Percentiles rank a stretch among this genome's conserved stretches.
Conservation (phyloP, 1,140 invertebrate genomes). For the Anastatus disparis region DNA sequence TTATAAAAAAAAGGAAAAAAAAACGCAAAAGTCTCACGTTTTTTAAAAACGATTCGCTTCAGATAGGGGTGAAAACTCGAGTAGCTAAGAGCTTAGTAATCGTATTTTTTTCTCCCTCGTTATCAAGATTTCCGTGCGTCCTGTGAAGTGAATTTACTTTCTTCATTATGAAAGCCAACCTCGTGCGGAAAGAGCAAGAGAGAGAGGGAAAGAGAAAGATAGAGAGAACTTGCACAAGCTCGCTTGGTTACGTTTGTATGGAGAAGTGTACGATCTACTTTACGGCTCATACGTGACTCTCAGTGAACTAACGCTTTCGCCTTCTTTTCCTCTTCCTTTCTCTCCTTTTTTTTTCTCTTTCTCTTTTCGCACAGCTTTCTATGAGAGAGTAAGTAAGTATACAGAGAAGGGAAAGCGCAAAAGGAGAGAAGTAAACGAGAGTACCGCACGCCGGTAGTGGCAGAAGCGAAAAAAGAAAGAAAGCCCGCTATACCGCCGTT, state of each 20-base stretch:
- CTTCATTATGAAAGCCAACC: conserved; percentile 58
- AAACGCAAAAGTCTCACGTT: neutral
- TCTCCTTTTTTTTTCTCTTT: neutral
- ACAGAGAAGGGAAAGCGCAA: conserved; percentile 18
- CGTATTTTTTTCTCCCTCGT: conserved; percentile 51
- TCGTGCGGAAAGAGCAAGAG: conserved; percentile 19
- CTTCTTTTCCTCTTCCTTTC: neutral
- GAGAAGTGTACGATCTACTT: conserved; percentile 55
- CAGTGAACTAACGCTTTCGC: conserved; percentile 25
- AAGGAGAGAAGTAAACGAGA: conserved; percentile 17
- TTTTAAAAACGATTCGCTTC: conserved; percentile 24
- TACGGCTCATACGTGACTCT: conserved; percentile 59
- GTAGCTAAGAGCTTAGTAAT: conserved; percentile 45
- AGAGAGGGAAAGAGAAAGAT: neutral
- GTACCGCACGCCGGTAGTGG: neutral
- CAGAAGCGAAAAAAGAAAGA: too few relatives aligned
- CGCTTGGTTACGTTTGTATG: neutral
- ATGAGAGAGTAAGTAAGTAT: neutral
- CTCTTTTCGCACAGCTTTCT: neutral
- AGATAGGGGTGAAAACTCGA: conserved; percentile 21
- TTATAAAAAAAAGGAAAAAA: too few relatives aligned
- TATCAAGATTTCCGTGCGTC: conserved; percentile 54
- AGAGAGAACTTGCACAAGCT: conserved; percentile 15
- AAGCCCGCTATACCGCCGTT: too few relatives aligned
- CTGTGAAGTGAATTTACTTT: conserved; percentile 59